Evolutionary conservation across 2,113 vertebrate genomes (phyloP).

Genomic region (Spea bombifrons): DNA sequence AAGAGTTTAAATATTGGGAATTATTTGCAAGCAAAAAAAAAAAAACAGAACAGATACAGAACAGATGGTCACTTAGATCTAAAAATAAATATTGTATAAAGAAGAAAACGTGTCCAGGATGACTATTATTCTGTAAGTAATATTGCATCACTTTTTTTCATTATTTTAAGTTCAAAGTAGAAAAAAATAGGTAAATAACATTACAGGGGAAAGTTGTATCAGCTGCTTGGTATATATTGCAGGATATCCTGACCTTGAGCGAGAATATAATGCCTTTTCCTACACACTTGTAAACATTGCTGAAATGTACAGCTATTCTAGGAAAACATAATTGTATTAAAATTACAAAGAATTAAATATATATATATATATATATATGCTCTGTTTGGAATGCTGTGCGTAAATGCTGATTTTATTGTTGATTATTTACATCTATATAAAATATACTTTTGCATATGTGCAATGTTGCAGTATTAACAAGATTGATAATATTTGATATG

Average conservation of each 20-base stretch:
- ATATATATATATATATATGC: no score
- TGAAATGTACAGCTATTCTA: background rate
- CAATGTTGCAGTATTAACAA: no score
- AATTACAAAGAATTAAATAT: background rate
- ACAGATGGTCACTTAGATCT: conserved; percentile 37
- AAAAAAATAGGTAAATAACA: conserved; percentile 8
- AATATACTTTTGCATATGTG: no score
- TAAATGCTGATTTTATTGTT: no score
- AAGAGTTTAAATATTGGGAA: no score
- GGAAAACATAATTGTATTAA: conserved; percentile 3
- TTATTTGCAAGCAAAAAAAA: no score
- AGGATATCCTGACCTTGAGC: conserved; percentile 35
- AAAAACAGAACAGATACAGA: conserved; percentile 18
- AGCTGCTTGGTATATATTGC: conserved; percentile 2
- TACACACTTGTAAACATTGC: background rate
- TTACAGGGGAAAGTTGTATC: conserved; percentile 32
- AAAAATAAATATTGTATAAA: conserved; percentile 22
- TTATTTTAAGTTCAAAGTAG: conserved; percentile 33
- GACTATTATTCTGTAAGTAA: conserved; percentile 29
- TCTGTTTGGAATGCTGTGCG: no score
- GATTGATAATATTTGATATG: no score
- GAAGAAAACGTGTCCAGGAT: conserved; percentile 35
- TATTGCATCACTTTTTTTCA: conserved; percentile 27
- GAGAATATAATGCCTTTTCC: background rate
- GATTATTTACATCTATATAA: no score